These are phyloP conservation scores for Nesidiocoris tenuis DNA, from an alignment of 2,888 invertebrate genomes.

Conservation along the genomic window DNA sequence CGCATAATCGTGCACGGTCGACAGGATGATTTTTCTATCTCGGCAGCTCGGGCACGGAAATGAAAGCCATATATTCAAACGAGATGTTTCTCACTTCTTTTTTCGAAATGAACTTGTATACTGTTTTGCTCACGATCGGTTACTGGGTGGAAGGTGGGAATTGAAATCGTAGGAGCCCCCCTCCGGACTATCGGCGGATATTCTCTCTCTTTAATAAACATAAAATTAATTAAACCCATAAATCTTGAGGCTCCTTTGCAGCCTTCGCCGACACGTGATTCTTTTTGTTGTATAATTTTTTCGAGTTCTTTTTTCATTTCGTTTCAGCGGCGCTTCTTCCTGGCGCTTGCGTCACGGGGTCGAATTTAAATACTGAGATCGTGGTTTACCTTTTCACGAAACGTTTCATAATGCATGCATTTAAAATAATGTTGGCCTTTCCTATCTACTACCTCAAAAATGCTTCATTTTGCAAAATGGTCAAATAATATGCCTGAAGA, in stretches of 20 bases:
- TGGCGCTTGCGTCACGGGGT: not conserved
- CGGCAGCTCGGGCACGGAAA: slow-evolving; percentile 20
- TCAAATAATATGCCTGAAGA: no score
- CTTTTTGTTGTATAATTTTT: slow-evolving; percentile 2
- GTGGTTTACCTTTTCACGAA: no score
- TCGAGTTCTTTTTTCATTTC: not conserved
- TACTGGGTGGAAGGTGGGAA: slow-evolving; percentile 17
- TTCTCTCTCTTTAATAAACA: slow-evolving; percentile 39
- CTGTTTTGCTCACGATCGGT: slow-evolving; percentile 8
- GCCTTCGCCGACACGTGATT: slow-evolving; percentile 16
- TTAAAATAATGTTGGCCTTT: no score
- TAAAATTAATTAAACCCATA: slow-evolving; percentile 44
- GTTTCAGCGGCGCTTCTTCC: not conserved
- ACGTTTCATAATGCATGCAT: no score
- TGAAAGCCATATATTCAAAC: slow-evolving; percentile 38
- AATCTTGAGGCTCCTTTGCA: slow-evolving; percentile 35
- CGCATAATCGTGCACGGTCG: not conserved
- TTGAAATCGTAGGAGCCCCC: slow-evolving; percentile 29
- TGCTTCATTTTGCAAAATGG: no score
- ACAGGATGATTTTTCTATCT: slow-evolving; percentile 13
- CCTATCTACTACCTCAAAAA: no score
- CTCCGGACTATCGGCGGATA: slow-evolving; percentile 1
- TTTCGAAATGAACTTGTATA: slow-evolving; percentile 39
- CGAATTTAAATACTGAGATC: no score
- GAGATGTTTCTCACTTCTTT: slow-evolving; percentile 17